Base-by-base conservation (phyloP, 2,113 vertebrate genomes). In the Aphyosemion australe region DNA sequence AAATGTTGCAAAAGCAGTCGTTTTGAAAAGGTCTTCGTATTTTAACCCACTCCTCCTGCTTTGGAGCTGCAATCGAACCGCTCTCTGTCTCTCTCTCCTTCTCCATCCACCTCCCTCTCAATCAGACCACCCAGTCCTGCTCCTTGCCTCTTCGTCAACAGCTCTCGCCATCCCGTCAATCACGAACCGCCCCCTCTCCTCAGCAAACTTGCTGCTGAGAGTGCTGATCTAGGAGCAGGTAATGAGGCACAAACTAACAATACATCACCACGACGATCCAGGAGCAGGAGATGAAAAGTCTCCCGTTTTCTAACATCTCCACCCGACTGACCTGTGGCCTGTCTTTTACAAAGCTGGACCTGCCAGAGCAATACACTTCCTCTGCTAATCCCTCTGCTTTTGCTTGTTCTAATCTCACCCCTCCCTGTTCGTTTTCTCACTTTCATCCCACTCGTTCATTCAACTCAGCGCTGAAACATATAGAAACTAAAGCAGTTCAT, bases 351-450 rank as follows among this genome's bases (percentile, higher is more conserved):
- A 82, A 46, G 43, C 51, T 47, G 58, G 72, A 88, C 87, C 84
- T 88, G 78, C 60, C 69, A 74, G 43, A 62, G 68, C 82, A 78
- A 85, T 83, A 69, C 76, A 69, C 59, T 85, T 63, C 74, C 76
- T 71, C 56, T 12, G 13, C 82, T 87, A 88, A 88, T 85, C 87
- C 53, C 59, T 19, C 69, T 26, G 47, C 53, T 56, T 67, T 53
- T 56, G 51, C 58, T 66, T 14, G 20, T 55, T 71, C 69, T 87
- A 82, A 89, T 83, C 83, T 78, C 76, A 54, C 49, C 57, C 59
- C 32, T 59, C 39, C 51, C 12, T 14, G 34, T 20, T 41, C 55
- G 48, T 39, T 31, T 45, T 56, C 69, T 14, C 69, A 59, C 37
- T 65, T 61, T 55, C 73, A 37, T 37, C 74, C 57, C 42, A 45